These are phyloP conservation scores for Hippocampus kuda DNA, from an alignment of 2,797 vertebrate genomes.

Conservation along the genomic window DNA sequence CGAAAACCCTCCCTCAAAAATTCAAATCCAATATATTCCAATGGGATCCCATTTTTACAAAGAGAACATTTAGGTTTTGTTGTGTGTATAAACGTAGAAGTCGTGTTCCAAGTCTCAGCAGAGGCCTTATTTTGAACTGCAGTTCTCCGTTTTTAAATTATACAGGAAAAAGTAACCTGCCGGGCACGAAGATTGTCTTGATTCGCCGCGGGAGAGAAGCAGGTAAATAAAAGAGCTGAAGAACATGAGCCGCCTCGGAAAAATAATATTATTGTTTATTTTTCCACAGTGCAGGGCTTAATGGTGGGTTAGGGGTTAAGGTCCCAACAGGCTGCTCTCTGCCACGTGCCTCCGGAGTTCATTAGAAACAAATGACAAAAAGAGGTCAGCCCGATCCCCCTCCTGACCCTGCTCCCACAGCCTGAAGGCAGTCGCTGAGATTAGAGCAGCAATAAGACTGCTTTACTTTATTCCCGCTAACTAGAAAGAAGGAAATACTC, in stretches of 20 bases:
- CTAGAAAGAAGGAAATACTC: neutral
- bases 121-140: slow-evolving; percentile 22
- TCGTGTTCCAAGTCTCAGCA: slow-evolving; percentile 44
- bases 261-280: slow-evolving; percentile 53
- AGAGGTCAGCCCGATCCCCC: slow-evolving; percentile 30
- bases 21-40: too few relatives aligned
- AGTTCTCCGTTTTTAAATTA: slow-evolving; percentile 37
- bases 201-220: slow-evolving; percentile 10
- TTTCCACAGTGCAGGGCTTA: slow-evolving; percentile 31
- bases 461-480: slow-evolving; percentile 9
- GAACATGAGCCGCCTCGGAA: slow-evolving; percentile 14
- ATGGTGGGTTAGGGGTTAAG: slow-evolving; percentile 17
- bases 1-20: too few relatives aligned
- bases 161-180: slow-evolving; percentile 31
- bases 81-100: slow-evolving; percentile 7
- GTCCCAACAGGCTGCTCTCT: slow-evolving; percentile 25
- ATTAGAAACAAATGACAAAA: slow-evolving; percentile 46
- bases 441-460: slow-evolving; percentile 22
- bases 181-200: slow-evolving; percentile 33
- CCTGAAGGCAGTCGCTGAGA: slow-evolving; percentile 35
- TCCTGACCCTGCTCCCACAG: slow-evolving; percentile 11
- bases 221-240: slow-evolving; percentile 17
- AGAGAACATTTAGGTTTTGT: neutral
- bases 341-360: slow-evolving; percentile 45
- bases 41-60: neutral